Conservation (phyloP, 2,888 invertebrate species). For the Brenthis ino region DNA sequence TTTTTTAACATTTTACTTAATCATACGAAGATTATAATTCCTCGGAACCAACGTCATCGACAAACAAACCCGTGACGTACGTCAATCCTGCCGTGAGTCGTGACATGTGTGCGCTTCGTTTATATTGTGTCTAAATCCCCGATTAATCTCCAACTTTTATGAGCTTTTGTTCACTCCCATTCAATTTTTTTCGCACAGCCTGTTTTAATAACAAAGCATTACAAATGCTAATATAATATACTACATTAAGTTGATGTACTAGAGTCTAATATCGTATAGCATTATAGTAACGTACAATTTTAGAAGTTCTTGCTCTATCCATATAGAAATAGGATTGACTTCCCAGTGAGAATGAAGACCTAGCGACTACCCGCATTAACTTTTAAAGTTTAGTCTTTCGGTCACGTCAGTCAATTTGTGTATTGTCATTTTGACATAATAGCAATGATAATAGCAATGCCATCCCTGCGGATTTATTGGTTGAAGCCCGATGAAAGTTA, state of each 20-base stretch:
- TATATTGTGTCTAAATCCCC: constrained; percentile 78
- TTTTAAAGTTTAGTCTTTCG: constrained; percentile 77
- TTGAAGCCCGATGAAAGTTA: constrained; percentile 76
- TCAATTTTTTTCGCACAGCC: constrained; percentile 57
- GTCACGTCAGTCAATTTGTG: constrained; percentile 81
- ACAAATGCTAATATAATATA: constrained; percentile 37
- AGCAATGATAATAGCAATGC: constrained; percentile 77
- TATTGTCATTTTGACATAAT: constrained; percentile 81
- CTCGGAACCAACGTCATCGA: constrained; percentile 48
- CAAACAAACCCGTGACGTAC: constrained; percentile 55
- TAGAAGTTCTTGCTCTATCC: constrained; percentile 39
- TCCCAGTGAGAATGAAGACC: constrained; percentile 36
- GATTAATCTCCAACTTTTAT: constrained; percentile 81
- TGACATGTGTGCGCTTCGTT: constrained; percentile 68
- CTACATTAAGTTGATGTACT: constrained; percentile 37
- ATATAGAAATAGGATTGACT: constrained; percentile 42
- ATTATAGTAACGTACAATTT: not conserved
- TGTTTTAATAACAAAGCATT: constrained; percentile 55
- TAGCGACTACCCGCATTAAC: constrained; percentile 61
- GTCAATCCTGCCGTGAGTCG: constrained; percentile 46
- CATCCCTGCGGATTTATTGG: constrained; percentile 78
- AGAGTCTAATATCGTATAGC: constrained; percentile 27
- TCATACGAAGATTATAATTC: too few relatives aligned
- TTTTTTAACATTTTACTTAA: too few relatives aligned
- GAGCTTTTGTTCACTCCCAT: constrained; percentile 78